Percentiles rank a stretch among this genome's conserved stretches.
Evolutionary conservation across 2,113 vertebrate species (phyloP).

Genomic region (Odocoileus hemionus): DNA sequence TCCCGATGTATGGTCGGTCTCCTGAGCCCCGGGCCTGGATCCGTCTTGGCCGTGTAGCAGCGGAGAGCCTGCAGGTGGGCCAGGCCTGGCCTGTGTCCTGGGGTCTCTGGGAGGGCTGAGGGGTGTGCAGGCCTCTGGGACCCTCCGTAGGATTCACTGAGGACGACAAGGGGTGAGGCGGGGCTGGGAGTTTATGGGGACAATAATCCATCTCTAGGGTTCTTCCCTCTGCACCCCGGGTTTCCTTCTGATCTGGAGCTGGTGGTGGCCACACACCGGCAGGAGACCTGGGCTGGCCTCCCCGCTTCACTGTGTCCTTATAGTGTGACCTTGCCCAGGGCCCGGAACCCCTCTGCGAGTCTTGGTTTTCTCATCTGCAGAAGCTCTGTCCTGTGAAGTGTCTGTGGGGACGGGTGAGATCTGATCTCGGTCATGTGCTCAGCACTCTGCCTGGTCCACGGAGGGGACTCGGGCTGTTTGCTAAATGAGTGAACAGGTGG

Average conservation of each 20-base stretch:
- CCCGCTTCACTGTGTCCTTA: not conserved
- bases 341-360: not conserved
- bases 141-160: not conserved
- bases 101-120: not conserved
- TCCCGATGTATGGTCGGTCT: not conserved
- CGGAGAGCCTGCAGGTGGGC: not conserved
- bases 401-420: not conserved
- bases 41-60: not conserved
- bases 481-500: not conserved
- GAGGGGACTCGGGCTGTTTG: not conserved
- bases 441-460: fast-evolving
- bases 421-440: fast-evolving
- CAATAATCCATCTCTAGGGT: not conserved
- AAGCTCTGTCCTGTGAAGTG: fast-evolving
- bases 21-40: not conserved
- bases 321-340: not conserved
- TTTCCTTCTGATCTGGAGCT: not conserved
- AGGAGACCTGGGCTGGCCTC: not conserved
- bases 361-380: not conserved
- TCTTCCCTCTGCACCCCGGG: not conserved
- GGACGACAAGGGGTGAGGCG: not conserved
- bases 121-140: not conserved
- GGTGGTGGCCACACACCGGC: not conserved
- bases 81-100: not conserved
- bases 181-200: not conserved